A percentile compares a stretch with the other conserved stretches of the same genome.
Evolutionary conservation across 2,888 invertebrate species (phyloP).

Genomic region (Chouioia cunea): DNA sequence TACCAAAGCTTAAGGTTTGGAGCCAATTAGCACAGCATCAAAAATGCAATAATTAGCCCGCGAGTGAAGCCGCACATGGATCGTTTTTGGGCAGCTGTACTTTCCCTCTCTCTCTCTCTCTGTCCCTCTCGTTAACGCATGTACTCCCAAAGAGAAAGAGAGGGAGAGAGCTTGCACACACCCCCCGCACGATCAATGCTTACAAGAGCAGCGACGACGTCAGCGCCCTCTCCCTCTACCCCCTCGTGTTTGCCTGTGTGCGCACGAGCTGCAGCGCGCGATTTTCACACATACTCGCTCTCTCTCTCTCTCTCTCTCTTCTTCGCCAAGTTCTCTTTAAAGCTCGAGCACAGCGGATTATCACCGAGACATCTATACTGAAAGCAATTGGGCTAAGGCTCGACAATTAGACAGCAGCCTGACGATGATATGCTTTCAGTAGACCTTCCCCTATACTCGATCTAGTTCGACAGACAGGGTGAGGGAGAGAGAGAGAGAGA

Average conservation of each 20-base stretch:
- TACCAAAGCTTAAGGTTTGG: too few species aligned
- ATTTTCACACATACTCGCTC: slow-evolving; percentile 11
- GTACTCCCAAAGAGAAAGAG: slow-evolving; percentile 5
- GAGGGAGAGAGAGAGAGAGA: not conserved
- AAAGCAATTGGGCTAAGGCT: not conserved
- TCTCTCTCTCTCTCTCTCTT: not conserved
- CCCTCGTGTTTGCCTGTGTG: slow-evolving; percentile 6
- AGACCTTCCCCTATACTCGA: too few species aligned
- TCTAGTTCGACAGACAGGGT: slow-evolving; percentile 1
- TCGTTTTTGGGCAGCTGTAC: slow-evolving; percentile 7
- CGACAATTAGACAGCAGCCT: not conserved
- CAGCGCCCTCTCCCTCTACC: slow-evolving; percentile 61
- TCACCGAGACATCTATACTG: too few species aligned
- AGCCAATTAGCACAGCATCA: slow-evolving; percentile 3
- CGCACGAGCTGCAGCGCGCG: slow-evolving; percentile 2
- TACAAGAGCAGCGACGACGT: slow-evolving; percentile 61
- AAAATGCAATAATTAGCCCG: slow-evolving; percentile 11
- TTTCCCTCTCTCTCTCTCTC: slow-evolving; percentile 47
- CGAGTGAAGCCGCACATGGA: not conserved
- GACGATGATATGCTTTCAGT: slow-evolving; percentile 23
- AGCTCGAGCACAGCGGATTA: too few species aligned
- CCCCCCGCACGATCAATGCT: slow-evolving; percentile 66
- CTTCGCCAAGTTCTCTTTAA: not conserved
- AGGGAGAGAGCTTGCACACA: slow-evolving; percentile 49
- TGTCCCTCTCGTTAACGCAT: slow-evolving; percentile 41